phyloP scores from a whole-genome alignment of 2,797 vertebrate species.

The Sebastes goodei region DNA sequence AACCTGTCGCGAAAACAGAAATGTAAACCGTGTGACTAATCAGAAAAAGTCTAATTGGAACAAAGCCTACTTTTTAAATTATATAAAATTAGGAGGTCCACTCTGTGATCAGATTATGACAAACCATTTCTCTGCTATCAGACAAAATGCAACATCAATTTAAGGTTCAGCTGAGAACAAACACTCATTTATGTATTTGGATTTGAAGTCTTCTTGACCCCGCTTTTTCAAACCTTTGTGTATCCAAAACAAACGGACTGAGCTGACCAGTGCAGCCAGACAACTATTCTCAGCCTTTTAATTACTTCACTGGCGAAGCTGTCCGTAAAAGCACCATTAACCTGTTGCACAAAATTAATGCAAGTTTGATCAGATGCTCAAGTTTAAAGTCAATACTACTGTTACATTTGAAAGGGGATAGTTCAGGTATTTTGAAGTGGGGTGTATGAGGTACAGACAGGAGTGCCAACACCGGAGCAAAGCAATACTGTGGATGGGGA shows the following conservation, averaged over 20 bases:
- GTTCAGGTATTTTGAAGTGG: too few relatives aligned
- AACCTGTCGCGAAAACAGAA: constrained; percentile 24
- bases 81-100: constrained; percentile 21
- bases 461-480: too few relatives aligned
- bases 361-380: background rate
- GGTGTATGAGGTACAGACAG: too few relatives aligned
- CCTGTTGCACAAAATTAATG: background rate
- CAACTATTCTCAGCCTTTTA: background rate
- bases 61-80: constrained; percentile 22
- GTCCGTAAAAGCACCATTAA: background rate
- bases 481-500: too few relatives aligned
- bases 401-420: background rate
- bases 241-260: background rate
- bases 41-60: constrained; percentile 34
- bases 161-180: constrained; percentile 18
- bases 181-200: background rate
- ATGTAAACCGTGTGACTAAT: constrained; percentile 55
- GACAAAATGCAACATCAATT: constrained; percentile 5
- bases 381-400: background rate
- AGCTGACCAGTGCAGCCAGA: background rate
- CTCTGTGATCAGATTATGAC: constrained; percentile 42
- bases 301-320: background rate
- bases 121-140: constrained; percentile 24
- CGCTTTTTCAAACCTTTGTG: background rate
- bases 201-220: background rate